Evolutionary conservation across 2,797 vertebrate species (phyloP).

Genomic region (Molossus molossus): DNA sequence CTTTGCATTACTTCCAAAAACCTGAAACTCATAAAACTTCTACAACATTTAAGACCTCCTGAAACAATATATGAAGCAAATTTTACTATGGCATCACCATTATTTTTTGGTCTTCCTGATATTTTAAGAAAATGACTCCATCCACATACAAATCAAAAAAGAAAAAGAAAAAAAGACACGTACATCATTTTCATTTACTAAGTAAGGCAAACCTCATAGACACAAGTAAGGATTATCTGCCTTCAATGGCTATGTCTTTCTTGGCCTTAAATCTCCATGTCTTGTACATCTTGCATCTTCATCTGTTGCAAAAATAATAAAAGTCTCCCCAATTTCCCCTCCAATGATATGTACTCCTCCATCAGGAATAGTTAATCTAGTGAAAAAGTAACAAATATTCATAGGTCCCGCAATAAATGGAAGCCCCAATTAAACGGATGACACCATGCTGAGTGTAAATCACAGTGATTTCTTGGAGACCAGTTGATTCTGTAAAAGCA

Average conservation of each 20-base stretch:
- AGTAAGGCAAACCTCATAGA: slow-evolving; percentile 95
- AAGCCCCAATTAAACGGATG: slow-evolving; percentile 99
- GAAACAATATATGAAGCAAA: slow-evolving; percentile 92
- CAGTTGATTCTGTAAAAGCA: slow-evolving; percentile 92
- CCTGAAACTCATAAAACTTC: slow-evolving; percentile 94
- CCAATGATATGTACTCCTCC: slow-evolving; percentile 99
- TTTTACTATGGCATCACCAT: slow-evolving; percentile 94
- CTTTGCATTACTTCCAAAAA: slow-evolving; percentile 93
- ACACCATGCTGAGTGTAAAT: slow-evolving; percentile 97
- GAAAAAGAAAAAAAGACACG: slow-evolving; percentile 89
- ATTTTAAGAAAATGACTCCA: slow-evolving; percentile 92
- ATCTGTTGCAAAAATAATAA: slow-evolving; percentile 98
- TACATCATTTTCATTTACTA: slow-evolving; percentile 93
- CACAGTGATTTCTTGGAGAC: slow-evolving; percentile 91
- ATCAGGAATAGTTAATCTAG: slow-evolving; percentile 99
- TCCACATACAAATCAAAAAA: slow-evolving; percentile 92
- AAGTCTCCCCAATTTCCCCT: slow-evolving; percentile 97
- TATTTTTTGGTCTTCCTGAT: slow-evolving; percentile 91
- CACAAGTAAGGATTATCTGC: slow-evolving; percentile 91
- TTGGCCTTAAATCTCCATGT: slow-evolving; percentile 86
- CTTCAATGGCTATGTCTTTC: slow-evolving; percentile 85
- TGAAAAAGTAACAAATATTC: slow-evolving; percentile 99
- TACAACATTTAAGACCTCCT: slow-evolving; percentile 93
- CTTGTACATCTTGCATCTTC: slow-evolving; percentile 96
- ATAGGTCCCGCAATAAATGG: slow-evolving; percentile 96